Conservation (phyloP, 2,113 vertebrate species). For the Entomyzon cyanotis region DNA sequence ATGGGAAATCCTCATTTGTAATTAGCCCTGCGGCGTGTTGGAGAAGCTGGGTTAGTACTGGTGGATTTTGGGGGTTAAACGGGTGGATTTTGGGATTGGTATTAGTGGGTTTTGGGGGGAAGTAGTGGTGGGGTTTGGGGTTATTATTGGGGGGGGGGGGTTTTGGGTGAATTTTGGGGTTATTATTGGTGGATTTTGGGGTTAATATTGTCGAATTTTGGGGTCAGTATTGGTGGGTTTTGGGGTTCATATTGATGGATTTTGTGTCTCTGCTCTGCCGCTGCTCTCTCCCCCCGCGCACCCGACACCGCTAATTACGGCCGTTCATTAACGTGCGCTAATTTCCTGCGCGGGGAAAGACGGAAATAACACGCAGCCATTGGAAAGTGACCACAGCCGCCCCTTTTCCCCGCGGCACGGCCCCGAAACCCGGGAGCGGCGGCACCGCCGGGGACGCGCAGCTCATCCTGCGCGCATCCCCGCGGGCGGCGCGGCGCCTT, state of each 20-base stretch:
- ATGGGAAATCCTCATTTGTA: accelerated
- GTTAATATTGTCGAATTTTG: accelerated
- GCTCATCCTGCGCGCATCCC: not conserved
- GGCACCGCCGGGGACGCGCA: not conserved
- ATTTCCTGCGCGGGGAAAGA: not conserved
- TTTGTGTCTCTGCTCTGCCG: not conserved
- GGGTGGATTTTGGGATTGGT: not conserved
- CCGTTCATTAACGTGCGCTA: not conserved
- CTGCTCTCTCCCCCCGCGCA: not conserved
- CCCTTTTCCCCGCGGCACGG: not conserved
- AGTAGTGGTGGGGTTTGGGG: not conserved
- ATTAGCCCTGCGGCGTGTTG: accelerated
- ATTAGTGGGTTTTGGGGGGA: not conserved
- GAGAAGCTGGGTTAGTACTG: not conserved
- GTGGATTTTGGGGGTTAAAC: not conserved
- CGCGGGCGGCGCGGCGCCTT: not conserved
- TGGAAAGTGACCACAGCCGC: not conserved
- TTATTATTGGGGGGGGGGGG: accelerated
- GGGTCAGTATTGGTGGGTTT: accelerated
- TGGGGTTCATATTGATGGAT: accelerated
- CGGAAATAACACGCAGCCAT: not conserved
- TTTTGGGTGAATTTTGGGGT: not conserved
- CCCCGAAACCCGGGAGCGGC: no score
- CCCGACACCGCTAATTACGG: not conserved
- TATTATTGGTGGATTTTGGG: not conserved